These are phyloP conservation scores for Eumaeus atala DNA, from an alignment of 1,140 invertebrate genomes.

Conservation along the genomic window DNA sequence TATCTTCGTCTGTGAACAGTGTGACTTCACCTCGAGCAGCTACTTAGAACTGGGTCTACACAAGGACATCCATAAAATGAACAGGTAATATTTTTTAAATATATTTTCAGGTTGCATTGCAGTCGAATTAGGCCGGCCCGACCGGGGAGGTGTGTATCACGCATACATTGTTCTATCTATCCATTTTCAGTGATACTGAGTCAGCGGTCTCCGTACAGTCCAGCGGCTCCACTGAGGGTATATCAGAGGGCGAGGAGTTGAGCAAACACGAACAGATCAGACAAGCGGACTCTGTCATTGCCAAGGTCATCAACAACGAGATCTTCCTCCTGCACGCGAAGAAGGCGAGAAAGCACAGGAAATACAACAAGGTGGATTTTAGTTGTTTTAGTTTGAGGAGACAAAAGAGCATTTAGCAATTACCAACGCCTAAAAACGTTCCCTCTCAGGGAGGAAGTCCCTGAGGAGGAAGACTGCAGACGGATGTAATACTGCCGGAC, in stretches of 20 bases:
- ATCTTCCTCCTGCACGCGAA: constrained; percentile 40
- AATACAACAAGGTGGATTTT: constrained; percentile 42
- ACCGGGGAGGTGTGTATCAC: too few species aligned
- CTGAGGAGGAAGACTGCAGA: too few species aligned
- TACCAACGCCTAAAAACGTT: too few species aligned
- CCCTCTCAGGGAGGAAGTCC: too few species aligned
- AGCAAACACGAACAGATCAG: constrained; percentile 22
- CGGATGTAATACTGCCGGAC: too few species aligned
- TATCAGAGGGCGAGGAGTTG: neutral
- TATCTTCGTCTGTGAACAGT: constrained; percentile 44
- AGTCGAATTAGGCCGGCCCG: too few species aligned
- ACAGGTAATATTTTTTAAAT: constrained; percentile 12
- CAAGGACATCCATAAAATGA: constrained; percentile 24
- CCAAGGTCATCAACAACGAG: constrained; percentile 50
- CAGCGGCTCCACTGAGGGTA: neutral
- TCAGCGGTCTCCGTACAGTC: constrained; percentile 13
- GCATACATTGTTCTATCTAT: too few species aligned
- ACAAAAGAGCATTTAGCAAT: too few species aligned
- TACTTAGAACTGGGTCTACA: constrained; percentile 34
- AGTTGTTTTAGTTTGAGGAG: too few species aligned
- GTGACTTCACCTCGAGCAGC: constrained; percentile 34
- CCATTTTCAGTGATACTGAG: constrained; percentile 25
- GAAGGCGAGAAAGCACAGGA: constrained; percentile 31
- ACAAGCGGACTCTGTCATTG: constrained; percentile 45
- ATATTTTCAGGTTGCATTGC: too few species aligned